Percentiles rank a stretch among this genome's conserved stretches.
Conservation (phyloP, 2,113 vertebrate genomes). For the Lonchura striata region DNA sequence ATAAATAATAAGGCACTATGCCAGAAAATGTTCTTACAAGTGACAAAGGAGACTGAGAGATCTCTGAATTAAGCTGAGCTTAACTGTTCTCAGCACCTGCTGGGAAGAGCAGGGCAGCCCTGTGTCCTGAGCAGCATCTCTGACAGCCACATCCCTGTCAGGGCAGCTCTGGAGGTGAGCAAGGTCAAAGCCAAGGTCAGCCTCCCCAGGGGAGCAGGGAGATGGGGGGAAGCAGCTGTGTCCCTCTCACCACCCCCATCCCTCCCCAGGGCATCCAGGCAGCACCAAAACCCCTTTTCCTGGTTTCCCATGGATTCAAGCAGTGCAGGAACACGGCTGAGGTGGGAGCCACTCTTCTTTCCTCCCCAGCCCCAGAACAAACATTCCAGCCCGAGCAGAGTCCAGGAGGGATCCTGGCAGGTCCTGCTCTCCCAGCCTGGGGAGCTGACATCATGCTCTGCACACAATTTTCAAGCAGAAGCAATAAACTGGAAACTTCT, state of each 20-base stretch:
- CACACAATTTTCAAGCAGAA: neutral
- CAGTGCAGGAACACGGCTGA: neutral
- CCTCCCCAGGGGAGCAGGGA: neutral
- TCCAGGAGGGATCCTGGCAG: neutral
- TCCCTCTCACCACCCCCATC: neutral
- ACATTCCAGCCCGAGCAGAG: rapidly evolving
- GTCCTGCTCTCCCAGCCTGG: neutral
- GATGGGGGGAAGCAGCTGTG: neutral
- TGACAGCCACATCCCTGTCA: neutral
- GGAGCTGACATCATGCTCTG: rapidly evolving
- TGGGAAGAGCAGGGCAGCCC: neutral
- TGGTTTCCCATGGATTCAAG: rapidly evolving
- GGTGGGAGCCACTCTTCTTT: neutral
- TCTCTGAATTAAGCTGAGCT: neutral
- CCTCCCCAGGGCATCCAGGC: neutral
- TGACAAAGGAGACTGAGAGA: neutral
- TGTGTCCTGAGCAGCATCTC: neutral
- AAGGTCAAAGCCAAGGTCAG: neutral
- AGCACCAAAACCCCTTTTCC: neutral
- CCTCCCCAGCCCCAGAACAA: neutral
- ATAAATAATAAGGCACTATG: neutral
- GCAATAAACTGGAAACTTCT: neutral
- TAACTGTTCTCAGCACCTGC: neutral
- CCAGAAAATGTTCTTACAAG: neutral
- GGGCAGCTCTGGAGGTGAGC: neutral